Base-by-base conservation (phyloP, 2,888 invertebrate species). In the Exocentrus adspersus region DNA sequence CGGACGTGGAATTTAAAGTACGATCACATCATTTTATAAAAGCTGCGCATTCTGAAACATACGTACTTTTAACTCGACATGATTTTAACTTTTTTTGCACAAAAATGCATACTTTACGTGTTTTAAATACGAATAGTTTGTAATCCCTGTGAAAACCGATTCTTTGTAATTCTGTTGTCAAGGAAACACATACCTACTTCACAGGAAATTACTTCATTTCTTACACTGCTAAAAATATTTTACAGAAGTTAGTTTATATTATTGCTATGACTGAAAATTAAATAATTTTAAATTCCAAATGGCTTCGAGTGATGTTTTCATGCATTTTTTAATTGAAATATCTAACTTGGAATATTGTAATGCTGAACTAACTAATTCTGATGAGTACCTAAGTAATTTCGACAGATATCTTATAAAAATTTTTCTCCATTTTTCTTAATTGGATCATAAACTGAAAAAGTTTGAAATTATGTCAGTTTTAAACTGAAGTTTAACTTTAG, bases 1-100 rank as follows among this genome's bases (percentile, higher is more conserved):
- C 52, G 54, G 52, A 61, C 61, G 54, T 54, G 54, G 54, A 61
- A 54, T 61, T 54, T 61, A 24, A 54, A 48, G 48, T 42, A 42
- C 41, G 48, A 61, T 54, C 56, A 50, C 53, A 61, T 54, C 30
- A 61, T 61, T 54, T 14, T 24, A 53, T 56, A 53, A 42, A 61
- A 24, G 61, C 41, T 42, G 48, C n/a, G 54, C 54, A 48, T 61
- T 48, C 54, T 37, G 21, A 53, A 54, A 45, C 48, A 17, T 16
- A 60, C 37, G 48, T 54, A 52, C 59, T 59, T 12, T 24, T 48
- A 28, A 48, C 24, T 48, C 10, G 24, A 28, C 28, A 48, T 48
- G 28, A 48, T 28, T 48, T 48, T 48, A 28, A 48, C 48, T 2
- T 48, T 14, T 16, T 12, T 16, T 7, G 16, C 21, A 48, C 48